phyloP scores from a whole-genome alignment of 2,113 vertebrate genomes.

The Taurulus bubalis region DNA sequence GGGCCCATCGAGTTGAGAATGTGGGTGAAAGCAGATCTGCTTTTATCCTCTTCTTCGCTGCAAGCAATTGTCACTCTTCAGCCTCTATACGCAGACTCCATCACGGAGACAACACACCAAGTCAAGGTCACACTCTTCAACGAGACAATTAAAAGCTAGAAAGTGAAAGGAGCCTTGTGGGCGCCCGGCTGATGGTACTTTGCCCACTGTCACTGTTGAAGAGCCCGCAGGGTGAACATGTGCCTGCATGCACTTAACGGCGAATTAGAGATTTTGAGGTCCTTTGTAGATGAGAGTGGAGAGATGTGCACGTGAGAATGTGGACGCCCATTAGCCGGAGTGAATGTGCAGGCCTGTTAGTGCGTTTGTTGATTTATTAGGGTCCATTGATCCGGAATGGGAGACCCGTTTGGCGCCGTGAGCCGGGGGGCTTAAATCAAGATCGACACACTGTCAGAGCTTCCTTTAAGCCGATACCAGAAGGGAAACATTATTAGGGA shows the following conservation, averaged over 20 bases:
- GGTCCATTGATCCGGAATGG: slow-evolving; percentile 42
- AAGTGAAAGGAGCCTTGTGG: slow-evolving; percentile 28
- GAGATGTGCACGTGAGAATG: slow-evolving; percentile 13
- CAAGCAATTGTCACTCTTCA: slow-evolving; percentile 53
- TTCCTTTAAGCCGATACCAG: slow-evolving; percentile 9
- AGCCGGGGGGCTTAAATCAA: slow-evolving; percentile 34
- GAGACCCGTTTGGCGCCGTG: slow-evolving; percentile 26
- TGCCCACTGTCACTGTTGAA: slow-evolving; percentile 9
- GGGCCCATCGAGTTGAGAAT: slow-evolving; percentile 56
- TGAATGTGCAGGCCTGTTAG: slow-evolving; percentile 10
- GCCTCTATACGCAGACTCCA: slow-evolving; percentile 23
- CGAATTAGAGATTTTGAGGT: slow-evolving; percentile 63
- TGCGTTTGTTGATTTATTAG: slow-evolving; percentile 37
- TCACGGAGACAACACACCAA: slow-evolving; percentile 28
- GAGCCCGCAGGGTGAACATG: slow-evolving; percentile 36
- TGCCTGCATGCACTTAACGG: slow-evolving; percentile 34
- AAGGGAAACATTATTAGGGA: slow-evolving; percentile 40
- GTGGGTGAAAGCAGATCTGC: slow-evolving; percentile 61
- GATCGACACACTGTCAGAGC: slow-evolving; percentile 17
- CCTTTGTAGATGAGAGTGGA: slow-evolving; percentile 28
- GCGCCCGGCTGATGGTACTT: slow-evolving; percentile 7
- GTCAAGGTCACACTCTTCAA: slow-evolving; percentile 62
- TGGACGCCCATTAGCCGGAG: slow-evolving; percentile 51
- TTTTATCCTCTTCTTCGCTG: slow-evolving; percentile 61
- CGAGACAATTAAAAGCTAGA: slow-evolving; percentile 41